phyloP scores from a whole-genome alignment of 1,140 invertebrate species.

The Caenorhabditis remanei region DNA sequence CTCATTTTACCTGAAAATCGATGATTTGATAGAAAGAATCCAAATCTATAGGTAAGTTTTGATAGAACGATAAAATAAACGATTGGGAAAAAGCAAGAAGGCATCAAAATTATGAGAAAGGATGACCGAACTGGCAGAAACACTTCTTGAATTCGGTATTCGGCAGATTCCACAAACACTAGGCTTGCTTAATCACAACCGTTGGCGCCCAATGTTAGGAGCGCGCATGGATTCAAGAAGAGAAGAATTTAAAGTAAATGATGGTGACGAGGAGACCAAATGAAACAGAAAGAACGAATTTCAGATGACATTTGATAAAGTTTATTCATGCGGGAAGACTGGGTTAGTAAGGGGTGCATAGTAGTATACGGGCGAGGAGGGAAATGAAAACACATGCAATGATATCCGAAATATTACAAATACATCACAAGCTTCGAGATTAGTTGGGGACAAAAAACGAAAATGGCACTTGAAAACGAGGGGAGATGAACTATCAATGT shows the following conservation, averaged over 20 bases:
- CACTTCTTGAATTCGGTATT: too few relatives aligned
- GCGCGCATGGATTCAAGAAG: too few relatives aligned
- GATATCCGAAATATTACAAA: constrained; percentile 40
- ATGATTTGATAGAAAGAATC: not conserved
- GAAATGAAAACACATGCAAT: not conserved
- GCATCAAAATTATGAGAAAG: too few relatives aligned
- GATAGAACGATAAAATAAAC: not conserved
- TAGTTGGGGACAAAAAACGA: not conserved
- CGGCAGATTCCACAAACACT: too few relatives aligned
- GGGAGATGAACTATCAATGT: not conserved
- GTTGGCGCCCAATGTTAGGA: too few relatives aligned
- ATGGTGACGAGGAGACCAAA: too few relatives aligned
- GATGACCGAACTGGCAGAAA: too few relatives aligned
- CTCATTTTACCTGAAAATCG: not conserved
- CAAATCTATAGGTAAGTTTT: not conserved
- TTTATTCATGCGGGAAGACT: not conserved
- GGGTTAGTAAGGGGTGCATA: not conserved
- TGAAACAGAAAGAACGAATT: not conserved
- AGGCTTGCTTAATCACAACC: too few relatives aligned
- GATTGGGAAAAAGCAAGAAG: too few relatives aligned
- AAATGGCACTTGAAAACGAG: not conserved
- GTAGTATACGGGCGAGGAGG: not conserved
- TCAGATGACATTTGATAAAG: not conserved
- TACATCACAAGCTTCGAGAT: constrained; percentile 40
- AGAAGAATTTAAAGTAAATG: too few relatives aligned